phyloP scores from a whole-genome alignment of 2,113 vertebrate species.

The Gulo gulo region DNA sequence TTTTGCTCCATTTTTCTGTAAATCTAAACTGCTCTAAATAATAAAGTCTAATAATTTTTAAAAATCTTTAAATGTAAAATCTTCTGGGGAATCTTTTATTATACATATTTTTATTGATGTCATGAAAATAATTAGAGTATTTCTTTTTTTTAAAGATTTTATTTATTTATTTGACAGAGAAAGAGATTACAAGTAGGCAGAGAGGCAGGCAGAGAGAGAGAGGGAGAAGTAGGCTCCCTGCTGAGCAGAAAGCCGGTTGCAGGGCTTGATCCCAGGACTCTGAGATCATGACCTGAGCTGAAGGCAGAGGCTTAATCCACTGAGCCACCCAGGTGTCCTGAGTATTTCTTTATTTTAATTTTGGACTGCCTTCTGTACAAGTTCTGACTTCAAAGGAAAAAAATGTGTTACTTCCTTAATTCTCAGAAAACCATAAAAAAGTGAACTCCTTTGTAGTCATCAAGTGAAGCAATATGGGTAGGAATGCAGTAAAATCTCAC shows the following conservation, averaged over 20 bases:
- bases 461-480: neutral
- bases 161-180: too few species aligned
- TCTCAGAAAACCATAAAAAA: neutral
- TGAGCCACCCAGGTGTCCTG: too few species aligned
- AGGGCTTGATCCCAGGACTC: too few species aligned
- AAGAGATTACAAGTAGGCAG: too few species aligned
- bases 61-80: conserved; percentile 38
- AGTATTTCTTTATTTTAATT: conserved; percentile 27
- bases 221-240: too few species aligned
- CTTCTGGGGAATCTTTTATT: neutral
- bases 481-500: neutral
- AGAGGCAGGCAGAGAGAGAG: too few species aligned
- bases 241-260: too few species aligned
- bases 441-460: neutral
- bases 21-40: neutral
- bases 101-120: neutral
- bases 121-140: neutral
- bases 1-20: neutral
- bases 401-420: conserved; percentile 4
- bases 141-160: neutral
- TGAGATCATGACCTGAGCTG: too few species aligned
- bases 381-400: neutral
- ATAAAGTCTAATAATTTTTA: neutral
- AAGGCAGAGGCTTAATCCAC: too few species aligned
- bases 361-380: neutral